Conservation (phyloP, 1,140 invertebrate genomes). For the Drosophila trapezifrons region DNA sequence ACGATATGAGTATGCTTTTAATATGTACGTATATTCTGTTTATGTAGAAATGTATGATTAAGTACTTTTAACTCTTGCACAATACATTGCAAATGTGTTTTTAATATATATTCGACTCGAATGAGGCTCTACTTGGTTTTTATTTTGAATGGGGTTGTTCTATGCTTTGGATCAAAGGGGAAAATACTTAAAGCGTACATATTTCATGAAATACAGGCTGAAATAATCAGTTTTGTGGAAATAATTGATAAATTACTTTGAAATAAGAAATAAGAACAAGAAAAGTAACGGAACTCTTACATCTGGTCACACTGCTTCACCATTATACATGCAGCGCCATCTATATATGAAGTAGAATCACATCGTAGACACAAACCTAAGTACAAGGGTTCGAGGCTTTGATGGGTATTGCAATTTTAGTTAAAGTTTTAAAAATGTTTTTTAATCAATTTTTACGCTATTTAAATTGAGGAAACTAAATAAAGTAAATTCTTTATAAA, state of each 20-base stretch:
- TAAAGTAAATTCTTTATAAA: not conserved
- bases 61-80: constrained; percentile 80
- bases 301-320: not conserved
- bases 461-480: not conserved
- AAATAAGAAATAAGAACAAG: not conserved
- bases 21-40: constrained; percentile 73
- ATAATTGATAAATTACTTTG: not conserved
- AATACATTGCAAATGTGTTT: constrained; percentile 76
- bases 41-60: constrained; percentile 75
- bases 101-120: constrained; percentile 60
- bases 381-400: not conserved
- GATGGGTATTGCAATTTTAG: accelerated
- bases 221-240: not conserved
- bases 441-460: not conserved
- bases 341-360: not conserved
- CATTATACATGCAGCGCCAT: not conserved
- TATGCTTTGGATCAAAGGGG: no score
- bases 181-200: not conserved
- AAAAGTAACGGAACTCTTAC: not conserved
- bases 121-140: not conserved
- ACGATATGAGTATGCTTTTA: constrained; percentile 61
- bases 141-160: not conserved
- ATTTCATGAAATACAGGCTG: no score
- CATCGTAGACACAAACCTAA: not conserved
- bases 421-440: not conserved